Evolutionary conservation across 2,113 vertebrate genomes (phyloP).

Genomic region (Hassar affinis): DNA sequence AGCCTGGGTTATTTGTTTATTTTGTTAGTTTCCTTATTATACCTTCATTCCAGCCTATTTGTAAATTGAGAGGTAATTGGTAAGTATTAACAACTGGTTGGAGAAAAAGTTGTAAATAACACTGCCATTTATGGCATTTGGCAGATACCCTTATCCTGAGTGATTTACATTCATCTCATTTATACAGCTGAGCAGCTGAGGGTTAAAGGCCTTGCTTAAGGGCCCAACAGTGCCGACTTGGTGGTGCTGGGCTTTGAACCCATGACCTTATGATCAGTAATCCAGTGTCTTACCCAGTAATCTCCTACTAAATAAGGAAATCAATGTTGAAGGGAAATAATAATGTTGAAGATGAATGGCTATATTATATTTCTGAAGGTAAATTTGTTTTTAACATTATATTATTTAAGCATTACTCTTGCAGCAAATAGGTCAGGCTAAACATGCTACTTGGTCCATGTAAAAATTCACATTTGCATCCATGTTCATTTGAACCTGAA

Average conservation of each 20-base stretch:
- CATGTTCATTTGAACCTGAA: neutral
- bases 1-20: neutral
- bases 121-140: no score
- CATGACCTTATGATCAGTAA: no score
- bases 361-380: neutral
- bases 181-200: no score
- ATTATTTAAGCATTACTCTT: neutral
- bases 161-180: no score
- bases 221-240: no score
- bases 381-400: neutral
- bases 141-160: no score
- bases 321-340: no score
- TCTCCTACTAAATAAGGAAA: neutral
- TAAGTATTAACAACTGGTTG: neutral
- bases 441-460: no score
- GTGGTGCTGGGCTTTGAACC: no score
- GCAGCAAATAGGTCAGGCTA: no score
- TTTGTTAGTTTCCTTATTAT: neutral
- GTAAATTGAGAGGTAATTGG: neutral
- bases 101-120: neutral
- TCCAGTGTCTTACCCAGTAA: no score
- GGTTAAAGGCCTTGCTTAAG: no score
- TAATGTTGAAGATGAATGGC: neutral
- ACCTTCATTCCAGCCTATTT: neutral
- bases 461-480: neutral